Base-by-base conservation (phyloP, 2,888 invertebrate species). In the Operophtera brumata region DNA sequence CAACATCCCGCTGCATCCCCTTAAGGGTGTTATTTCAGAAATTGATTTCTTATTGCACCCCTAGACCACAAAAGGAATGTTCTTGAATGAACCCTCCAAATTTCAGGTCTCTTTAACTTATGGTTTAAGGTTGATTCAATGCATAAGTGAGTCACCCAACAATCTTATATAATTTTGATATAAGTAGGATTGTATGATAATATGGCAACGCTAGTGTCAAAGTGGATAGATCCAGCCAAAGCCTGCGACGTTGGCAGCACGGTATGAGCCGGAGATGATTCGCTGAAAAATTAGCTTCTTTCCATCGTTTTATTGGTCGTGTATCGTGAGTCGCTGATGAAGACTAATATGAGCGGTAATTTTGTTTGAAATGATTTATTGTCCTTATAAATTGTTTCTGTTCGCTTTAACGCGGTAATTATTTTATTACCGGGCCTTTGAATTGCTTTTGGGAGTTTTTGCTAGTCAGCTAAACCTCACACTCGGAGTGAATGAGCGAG, bases 281-380 rank as follows among this genome's bases (percentile, higher is more conserved):
- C 77, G 88, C 86, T 86, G 83, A 88, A 88, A 90, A 89, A 88
- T 88, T 87, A 80, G 83, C 81, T 87, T 87, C 88, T 88, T 86
- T 88, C 84, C 87, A 87, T 86, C 88, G 86, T 87, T 86, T 88
- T 87, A 88, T 89, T 85, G 87, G 82, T 68, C 69, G 73, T 78
- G 80, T 75, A 80, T 76, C 76, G 78, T 78, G 77, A 81, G 75
- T 77, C 73, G 54, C 67, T 86, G 87, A 90, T 89, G 87, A 90
- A 90, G 88, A 90, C 86, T 87, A 83, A 90, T 90, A 85, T 75
- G 78, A 79, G 73, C 78, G 83, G 82, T 88, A 88, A 89, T 90
- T 86, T 79, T 80, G 84, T 80, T 82, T 81, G 82, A 74, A 77
- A 75, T 83, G 80, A 77, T 65, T 65, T 65, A 65, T 65, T 62